Evolutionary conservation across 2,113 vertebrate genomes (phyloP).

Genomic region (Syngnathus typhle): DNA sequence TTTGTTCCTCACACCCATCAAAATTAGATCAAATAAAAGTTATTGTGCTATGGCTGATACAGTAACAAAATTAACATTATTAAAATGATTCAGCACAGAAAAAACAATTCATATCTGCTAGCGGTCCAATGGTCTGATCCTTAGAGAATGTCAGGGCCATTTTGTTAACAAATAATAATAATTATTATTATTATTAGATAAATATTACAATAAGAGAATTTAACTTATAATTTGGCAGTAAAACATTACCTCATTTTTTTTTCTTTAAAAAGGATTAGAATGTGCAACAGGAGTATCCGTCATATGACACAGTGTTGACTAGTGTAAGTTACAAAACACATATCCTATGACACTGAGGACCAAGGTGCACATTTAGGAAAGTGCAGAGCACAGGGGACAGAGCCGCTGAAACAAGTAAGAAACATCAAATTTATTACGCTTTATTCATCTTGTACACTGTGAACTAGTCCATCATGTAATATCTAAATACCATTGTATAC

Average conservation of each 20-base stretch:
- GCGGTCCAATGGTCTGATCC: background rate
- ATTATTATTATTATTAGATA: background rate
- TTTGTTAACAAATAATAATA: background rate
- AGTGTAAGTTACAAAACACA: conserved; percentile 53
- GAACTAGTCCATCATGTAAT: background rate
- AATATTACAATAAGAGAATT: background rate
- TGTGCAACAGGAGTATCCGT: conserved; percentile 6
- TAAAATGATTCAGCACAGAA: background rate
- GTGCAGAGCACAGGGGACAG: background rate
- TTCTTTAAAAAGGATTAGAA: background rate
- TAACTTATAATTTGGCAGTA: background rate
- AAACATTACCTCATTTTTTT: background rate
- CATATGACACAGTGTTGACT: conserved; percentile 1
- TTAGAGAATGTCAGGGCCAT: background rate
- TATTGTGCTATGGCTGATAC: no score
- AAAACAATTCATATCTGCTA: background rate
- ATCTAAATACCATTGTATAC: no score
- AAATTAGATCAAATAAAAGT: no score
- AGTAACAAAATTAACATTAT: no score
- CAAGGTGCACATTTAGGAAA: background rate
- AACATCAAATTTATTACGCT: background rate
- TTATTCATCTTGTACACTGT: background rate
- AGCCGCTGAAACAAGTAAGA: background rate
- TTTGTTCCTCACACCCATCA: no score
- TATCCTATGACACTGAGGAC: conserved; percentile 49